phyloP scores from a whole-genome alignment of 2,113 vertebrate genomes.

The Nycticebus coucang region DNA sequence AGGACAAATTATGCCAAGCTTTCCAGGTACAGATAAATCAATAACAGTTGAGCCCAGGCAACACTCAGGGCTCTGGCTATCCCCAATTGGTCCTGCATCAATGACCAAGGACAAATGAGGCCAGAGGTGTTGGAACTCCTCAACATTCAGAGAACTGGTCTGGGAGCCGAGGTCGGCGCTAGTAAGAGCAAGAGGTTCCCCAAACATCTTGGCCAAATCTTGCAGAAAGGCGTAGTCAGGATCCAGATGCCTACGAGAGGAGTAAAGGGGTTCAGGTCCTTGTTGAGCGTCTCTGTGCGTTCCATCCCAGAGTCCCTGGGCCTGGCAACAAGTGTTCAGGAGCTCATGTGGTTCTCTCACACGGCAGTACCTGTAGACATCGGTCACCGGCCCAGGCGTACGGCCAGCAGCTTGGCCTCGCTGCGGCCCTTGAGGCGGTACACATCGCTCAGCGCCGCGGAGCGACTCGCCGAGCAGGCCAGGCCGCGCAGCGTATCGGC shows the following conservation, averaged over 20 bases:
- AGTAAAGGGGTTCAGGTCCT: conserved; percentile 95
- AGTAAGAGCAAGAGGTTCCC: too few species aligned
- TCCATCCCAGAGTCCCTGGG: conserved; percentile 93
- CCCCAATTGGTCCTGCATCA: too few species aligned
- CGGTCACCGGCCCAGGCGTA: conserved; percentile 93
- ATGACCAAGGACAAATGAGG: too few species aligned
- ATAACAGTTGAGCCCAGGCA: too few species aligned
- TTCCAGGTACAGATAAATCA: too few species aligned
- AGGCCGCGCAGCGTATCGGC: conserved; percentile 97
- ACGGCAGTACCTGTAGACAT: conserved; percentile 94
- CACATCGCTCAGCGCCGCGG: conserved; percentile 86
- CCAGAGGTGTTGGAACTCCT: too few species aligned
- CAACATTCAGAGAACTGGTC: too few species aligned
- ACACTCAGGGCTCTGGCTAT: too few species aligned
- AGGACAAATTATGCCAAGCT: too few species aligned
- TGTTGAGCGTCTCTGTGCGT: conserved; percentile 89
- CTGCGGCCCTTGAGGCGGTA: conserved; percentile 93
- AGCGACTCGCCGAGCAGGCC: conserved; percentile 93
- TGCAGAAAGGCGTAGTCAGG: conserved; percentile 92
- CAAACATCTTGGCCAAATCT: conserved; percentile 45
- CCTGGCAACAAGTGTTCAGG: conserved; percentile 93
- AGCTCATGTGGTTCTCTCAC: conserved; percentile 89
- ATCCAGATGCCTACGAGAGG: conserved; percentile 93
- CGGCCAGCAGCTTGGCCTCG: conserved; percentile 91
- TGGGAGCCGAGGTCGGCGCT: too few species aligned